A percentile compares a stretch with the other conserved stretches of the same genome.
These are phyloP conservation scores for Phasia obesa DNA, from an alignment of 2,888 invertebrate species.

Conservation along the genomic window DNA sequence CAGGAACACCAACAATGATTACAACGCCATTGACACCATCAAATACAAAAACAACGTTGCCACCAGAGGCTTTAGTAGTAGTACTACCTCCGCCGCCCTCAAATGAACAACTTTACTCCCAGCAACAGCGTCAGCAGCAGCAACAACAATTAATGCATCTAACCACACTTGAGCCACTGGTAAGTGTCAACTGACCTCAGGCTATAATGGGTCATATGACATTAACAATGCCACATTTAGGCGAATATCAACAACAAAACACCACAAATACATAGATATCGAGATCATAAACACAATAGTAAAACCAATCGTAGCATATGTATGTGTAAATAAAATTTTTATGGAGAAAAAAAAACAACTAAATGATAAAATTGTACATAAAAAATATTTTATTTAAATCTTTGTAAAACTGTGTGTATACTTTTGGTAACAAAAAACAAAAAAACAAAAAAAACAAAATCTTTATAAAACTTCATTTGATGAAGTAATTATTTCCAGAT, in stretches of 20 bases:
- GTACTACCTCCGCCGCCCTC: slow-evolving; percentile 75
- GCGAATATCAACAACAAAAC: slow-evolving; percentile 46
- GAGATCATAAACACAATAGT: not conserved
- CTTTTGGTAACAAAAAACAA: slow-evolving; percentile 18
- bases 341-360: not conserved
- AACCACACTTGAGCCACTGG: slow-evolving; percentile 77
- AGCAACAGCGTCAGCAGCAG: slow-evolving; percentile 64
- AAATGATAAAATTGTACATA: slow-evolving; percentile 38
- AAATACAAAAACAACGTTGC: slow-evolving; percentile 58
- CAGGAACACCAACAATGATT: slow-evolving; percentile 52
- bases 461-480: slow-evolving; percentile 34
- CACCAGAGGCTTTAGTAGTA: slow-evolving; percentile 78
- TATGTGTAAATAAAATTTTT: slow-evolving; percentile 20
- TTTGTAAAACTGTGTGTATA: slow-evolving; percentile 56
- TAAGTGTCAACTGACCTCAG: slow-evolving; percentile 80
- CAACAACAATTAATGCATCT: slow-evolving; percentile 74
- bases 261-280: slow-evolving; percentile 61
- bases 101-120: slow-evolving; percentile 70
- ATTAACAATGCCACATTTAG: slow-evolving; percentile 55
- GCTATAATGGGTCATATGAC: slow-evolving; percentile 65
- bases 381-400: slow-evolving; percentile 11
- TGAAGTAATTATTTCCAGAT: slow-evolving; percentile 21
- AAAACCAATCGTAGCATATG: slow-evolving; percentile 5
- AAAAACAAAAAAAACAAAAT: slow-evolving; percentile 3
- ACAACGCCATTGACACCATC: slow-evolving; percentile 63